Evolutionary conservation across 2,888 invertebrate genomes (phyloP).

Genomic region (Agriotes lineatus): DNA sequence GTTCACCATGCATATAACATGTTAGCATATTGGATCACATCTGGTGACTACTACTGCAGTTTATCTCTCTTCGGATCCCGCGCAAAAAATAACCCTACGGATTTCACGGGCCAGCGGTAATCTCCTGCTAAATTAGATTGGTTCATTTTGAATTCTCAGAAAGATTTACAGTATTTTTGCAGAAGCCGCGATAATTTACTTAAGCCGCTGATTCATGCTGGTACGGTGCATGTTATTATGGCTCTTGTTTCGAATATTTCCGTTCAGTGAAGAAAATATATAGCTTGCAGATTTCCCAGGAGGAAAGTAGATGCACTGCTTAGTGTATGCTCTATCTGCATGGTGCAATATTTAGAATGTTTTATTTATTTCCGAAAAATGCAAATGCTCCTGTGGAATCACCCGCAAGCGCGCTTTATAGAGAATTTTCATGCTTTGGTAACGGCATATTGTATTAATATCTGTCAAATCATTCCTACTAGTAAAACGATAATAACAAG

Average conservation of each 20-base stretch:
- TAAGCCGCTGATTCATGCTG: not conserved
- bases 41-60: slow-evolving; percentile 27
- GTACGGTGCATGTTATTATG: not conserved
- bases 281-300: slow-evolving; percentile 19
- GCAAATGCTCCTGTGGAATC: too few species aligned
- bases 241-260: slow-evolving; percentile 13
- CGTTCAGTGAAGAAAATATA: slow-evolving; percentile 14
- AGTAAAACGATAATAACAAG: too few species aligned
- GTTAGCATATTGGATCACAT: slow-evolving; percentile 34
- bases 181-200: slow-evolving; percentile 4
- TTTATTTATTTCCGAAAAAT: not conserved
- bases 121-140: slow-evolving; percentile 12
- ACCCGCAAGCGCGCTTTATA: too few species aligned
- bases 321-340: not conserved
- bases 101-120: slow-evolving; percentile 21
- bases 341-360: slow-evolving; percentile 1
- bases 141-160: slow-evolving; percentile 9
- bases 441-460: too few species aligned
- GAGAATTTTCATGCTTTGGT: too few species aligned
- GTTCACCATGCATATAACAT: slow-evolving; percentile 33
- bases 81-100: slow-evolving; percentile 24
- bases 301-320: slow-evolving; percentile 10
- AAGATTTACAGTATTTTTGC: slow-evolving; percentile 15
- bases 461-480: too few species aligned
- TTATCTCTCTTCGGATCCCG: slow-evolving; percentile 16